Percentiles rank a stretch among this genome's conserved stretches.
Evolutionary conservation across 1,140 invertebrate species (phyloP).

Genomic region (Eriosoma lanigerum): DNA sequence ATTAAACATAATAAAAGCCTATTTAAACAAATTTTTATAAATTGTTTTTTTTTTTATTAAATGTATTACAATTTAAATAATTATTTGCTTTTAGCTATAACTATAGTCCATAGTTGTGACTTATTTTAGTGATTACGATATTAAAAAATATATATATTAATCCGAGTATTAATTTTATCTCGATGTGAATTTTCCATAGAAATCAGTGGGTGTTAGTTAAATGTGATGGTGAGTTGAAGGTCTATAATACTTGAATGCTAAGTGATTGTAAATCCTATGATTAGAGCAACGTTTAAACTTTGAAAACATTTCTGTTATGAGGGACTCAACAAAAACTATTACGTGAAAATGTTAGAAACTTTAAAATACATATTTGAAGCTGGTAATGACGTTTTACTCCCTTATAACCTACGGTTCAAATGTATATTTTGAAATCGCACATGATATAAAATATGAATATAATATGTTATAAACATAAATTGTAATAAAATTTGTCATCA

Average conservation of each 20-base stretch:
- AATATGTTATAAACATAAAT: slow-evolving; percentile 12
- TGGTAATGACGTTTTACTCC: neutral
- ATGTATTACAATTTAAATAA: too few species aligned
- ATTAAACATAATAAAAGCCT: too few species aligned
- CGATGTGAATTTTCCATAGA: too few species aligned
- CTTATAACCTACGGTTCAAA: neutral
- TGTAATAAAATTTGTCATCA: neutral
- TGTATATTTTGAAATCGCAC: slow-evolving; percentile 21
- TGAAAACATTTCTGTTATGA: slow-evolving; percentile 12
- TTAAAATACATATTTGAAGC: slow-evolving; percentile 16
- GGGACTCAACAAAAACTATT: slow-evolving; percentile 20
- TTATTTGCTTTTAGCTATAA: too few species aligned
- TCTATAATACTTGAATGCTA: slow-evolving; percentile 21
- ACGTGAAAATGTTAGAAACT: slow-evolving; percentile 14
- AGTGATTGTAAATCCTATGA: slow-evolving; percentile 26
- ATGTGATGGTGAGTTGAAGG: neutral
- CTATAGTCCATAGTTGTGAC: too few species aligned
- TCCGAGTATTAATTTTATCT: too few species aligned
- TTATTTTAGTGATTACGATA: too few species aligned
- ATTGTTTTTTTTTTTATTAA: too few species aligned
- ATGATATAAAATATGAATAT: too few species aligned
- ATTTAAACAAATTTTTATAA: too few species aligned
- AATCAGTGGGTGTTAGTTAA: slow-evolving; percentile 1
- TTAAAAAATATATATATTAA: too few species aligned
- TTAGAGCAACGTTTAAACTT: slow-evolving; percentile 25